These are phyloP conservation scores for Boulengeromyrus knoepffleri DNA, from an alignment of 2,113 vertebrate species.

Conservation along the genomic window DNA sequence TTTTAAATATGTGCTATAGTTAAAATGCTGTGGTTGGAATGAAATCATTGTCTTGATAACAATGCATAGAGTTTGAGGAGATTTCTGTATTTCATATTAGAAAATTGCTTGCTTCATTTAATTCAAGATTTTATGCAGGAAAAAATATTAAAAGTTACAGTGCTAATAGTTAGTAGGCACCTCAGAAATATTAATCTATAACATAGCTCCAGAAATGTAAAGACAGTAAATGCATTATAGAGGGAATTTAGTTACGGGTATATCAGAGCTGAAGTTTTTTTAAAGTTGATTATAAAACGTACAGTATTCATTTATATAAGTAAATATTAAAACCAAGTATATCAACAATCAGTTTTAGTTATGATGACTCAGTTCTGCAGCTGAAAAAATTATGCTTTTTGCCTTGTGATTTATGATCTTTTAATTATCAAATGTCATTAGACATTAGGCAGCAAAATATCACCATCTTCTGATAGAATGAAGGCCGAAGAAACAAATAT, in stretches of 20 bases:
- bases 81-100: background rate
- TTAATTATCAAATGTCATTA: slow-evolving; percentile 25
- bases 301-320: background rate
- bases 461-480: background rate
- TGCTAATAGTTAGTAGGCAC: background rate
- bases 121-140: background rate
- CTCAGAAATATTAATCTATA: background rate
- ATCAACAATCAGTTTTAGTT: background rate
- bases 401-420: background rate
- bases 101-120: background rate
- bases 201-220: background rate
- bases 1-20: background rate
- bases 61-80: background rate
- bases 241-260: background rate
- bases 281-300: background rate
- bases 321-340: background rate
- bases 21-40: background rate
- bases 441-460: background rate
- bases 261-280: background rate
- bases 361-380: background rate
- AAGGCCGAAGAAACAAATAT: background rate
- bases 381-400: background rate
- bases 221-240: background rate
- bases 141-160: background rate
- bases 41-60: background rate